A percentile compares a stretch with the other conserved stretches of the same genome.
phyloP scores from a whole-genome alignment of 92 coral and sea anemone species.

The Muricea muricata region DNA sequence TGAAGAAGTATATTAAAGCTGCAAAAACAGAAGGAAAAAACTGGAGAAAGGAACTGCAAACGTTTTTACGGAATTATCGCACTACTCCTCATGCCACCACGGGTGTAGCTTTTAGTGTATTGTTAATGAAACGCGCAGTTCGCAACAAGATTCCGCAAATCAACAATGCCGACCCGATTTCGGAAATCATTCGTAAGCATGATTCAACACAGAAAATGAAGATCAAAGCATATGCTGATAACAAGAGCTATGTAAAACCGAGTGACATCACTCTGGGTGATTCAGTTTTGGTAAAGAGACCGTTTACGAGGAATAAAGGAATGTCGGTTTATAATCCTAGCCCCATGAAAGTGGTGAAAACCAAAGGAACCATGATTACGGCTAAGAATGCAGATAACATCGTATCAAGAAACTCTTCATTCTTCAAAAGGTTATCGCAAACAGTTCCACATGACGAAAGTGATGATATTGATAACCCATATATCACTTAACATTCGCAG shows the following conservation, averaged over 20 bases:
- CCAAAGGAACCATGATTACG: background rate
- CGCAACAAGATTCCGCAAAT: too few species aligned
- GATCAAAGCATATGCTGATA: slow-evolving; percentile 58
- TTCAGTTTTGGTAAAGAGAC: slow-evolving; percentile 52
- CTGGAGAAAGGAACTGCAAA: background rate
- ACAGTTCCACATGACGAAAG: background rate
- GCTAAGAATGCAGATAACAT: background rate
- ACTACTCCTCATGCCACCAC: too few species aligned
- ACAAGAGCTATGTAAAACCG: slow-evolving; percentile 53
- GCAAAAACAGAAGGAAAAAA: background rate
- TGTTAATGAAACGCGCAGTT: too few species aligned
- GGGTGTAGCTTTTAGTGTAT: too few species aligned
- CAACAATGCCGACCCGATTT: background rate
- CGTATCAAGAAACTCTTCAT: background rate
- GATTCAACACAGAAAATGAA: slow-evolving; percentile 39
- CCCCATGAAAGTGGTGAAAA: background rate
- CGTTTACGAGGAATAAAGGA: slow-evolving; percentile 52
- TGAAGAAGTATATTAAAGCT: background rate
- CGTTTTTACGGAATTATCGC: background rate
- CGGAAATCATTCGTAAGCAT: background rate
- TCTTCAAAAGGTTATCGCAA: background rate
- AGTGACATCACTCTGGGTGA: slow-evolving; percentile 39
- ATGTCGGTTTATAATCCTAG: background rate
- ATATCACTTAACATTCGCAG: background rate
- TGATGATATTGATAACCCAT: background rate